Evolutionary conservation across 2,113 vertebrate genomes (phyloP), one percentile per base, ranked within the genome.

Genomic region (Trogon melanurus): DNA sequence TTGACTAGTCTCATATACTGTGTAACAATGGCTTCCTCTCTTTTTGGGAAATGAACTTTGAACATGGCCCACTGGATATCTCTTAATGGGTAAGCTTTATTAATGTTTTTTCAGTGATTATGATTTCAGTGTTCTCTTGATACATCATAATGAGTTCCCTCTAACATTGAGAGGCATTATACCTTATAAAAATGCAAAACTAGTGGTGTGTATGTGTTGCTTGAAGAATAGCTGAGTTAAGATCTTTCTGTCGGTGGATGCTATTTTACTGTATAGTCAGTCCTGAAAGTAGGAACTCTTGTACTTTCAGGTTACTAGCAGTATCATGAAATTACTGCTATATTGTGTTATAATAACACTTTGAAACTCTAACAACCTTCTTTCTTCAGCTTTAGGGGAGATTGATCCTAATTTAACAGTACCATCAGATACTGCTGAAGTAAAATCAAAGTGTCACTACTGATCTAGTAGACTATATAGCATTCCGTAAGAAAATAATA

Each of bases 11-110:
- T 57, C 1, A 14, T 70, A 67, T 16, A n/a, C 21, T 61, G n/a
- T 88, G 20, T 95, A 91, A 85, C 96, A 72, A 95, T 1, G 5
- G 8, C 95, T 85, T 93, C 61, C 41, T 95, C 51, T 94, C 67
- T 96, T 81, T 80, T 80, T 34, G 26, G 91, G 82, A 57, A 53
- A 74, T 58, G 38, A 90, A 70, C 86, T 73, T 78, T n/a, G 76
- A 82, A 19, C 1, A 0, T 88, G 95, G 23, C 74, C 26, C 29
- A 20, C 65, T 69, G 95, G 91, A 89, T 87, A 5, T 57, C 76
- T 82, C 18, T 34, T 67, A 51, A 89, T 0, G 76, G 97, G 97
- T 97, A 88, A 96, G 97, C 6, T 83, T 8, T 11, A 4, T 60
- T 76, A 38, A 13, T 61, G 27, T 88, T 16, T 73, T 54, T 11